phyloP scores from a whole-genome alignment of 2,888 invertebrate genomes.

The Acleris sparsana region DNA sequence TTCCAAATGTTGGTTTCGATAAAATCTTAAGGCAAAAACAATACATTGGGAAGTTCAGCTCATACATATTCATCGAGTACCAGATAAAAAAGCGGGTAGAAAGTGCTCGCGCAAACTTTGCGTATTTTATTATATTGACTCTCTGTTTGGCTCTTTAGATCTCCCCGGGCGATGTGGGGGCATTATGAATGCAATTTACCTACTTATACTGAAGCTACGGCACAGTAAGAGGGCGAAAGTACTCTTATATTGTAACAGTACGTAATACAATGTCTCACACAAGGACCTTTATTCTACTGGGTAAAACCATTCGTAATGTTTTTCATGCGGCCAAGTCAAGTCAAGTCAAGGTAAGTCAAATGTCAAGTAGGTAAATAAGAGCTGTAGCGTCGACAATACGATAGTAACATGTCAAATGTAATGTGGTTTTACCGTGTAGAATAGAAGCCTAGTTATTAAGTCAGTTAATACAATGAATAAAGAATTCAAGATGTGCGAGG shows the following conservation, averaged over 20 bases:
- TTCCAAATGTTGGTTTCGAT: slow-evolving; percentile 20
- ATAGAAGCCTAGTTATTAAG: too few relatives aligned
- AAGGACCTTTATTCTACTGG: too few relatives aligned
- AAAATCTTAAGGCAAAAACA: slow-evolving; percentile 36
- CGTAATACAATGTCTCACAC: neutral
- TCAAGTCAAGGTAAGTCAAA: too few relatives aligned
- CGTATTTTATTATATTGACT: slow-evolving; percentile 36
- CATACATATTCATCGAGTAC: slow-evolving; percentile 57
- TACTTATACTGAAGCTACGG: slow-evolving; percentile 18
- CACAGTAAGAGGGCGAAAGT: neutral
- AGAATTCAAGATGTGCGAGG: too few relatives aligned
- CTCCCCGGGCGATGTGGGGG: slow-evolving; percentile 12
- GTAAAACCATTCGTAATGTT: too few relatives aligned
- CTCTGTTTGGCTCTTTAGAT: slow-evolving; percentile 28
- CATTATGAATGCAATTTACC: slow-evolving; percentile 32
- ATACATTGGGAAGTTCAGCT: slow-evolving; percentile 42
- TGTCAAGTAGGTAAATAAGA: too few relatives aligned
- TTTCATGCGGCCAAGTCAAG: too few relatives aligned
- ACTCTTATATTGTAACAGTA: neutral
- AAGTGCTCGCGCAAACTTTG: slow-evolving; percentile 32
- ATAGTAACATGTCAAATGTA: too few relatives aligned
- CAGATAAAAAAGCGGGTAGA: slow-evolving; percentile 28
- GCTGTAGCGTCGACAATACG: too few relatives aligned
- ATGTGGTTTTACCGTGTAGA: too few relatives aligned
- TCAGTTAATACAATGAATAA: too few relatives aligned